Base-by-base conservation (phyloP, 2,113 vertebrate genomes). In the Hipposideros armiger region DNA sequence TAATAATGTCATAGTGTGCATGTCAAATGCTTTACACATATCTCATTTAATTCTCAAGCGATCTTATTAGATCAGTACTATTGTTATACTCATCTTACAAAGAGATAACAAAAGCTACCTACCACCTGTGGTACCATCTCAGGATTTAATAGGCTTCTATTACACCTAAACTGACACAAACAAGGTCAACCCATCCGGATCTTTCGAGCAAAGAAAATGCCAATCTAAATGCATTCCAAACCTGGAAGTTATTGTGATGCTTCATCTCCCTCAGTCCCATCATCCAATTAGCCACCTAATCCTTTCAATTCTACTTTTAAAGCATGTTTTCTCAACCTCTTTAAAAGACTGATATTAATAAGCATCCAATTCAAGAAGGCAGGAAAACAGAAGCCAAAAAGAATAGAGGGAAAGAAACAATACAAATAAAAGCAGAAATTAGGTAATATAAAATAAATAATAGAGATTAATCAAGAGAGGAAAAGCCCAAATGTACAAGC, bases 1-100 rank as follows among this genome's bases (percentile, higher is more conserved):
- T 36, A 16, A 62, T 24, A 42, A 24, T 36, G 36, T 66, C 70
- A 47, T 28, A 62, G 9, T 54, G 70, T 80, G 56, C 26, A 14
- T 47, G 16, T 73, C 60, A 72, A 86, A 74, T 64, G 36, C 32
- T 85, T 77, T 76, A 13, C 7, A 64, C 30, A 22, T 87, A 64
- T 66, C 40, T 76, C 83, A 93, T 76, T 87, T 93, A 95, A 95
- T 70, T 94, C 70, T 87, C 66, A 87, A 94, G 26, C 8, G 50
- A 62, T 67, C 10, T 80, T 81, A 7, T 50, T 81, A 88, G 47
- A 30, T 60, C 20, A 81, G 16, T 42, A 67, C 30, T 56, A 32
- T n/a, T 52, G 5, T 80, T 70, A 52, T 15, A 8, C 17, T 78
- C 24, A 24, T 73, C 10, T 92, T 58, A 78, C 32, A 81, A 45